Evolutionary conservation across 2,113 vertebrate species (phyloP).

Genomic region (Nibea coibor): DNA sequence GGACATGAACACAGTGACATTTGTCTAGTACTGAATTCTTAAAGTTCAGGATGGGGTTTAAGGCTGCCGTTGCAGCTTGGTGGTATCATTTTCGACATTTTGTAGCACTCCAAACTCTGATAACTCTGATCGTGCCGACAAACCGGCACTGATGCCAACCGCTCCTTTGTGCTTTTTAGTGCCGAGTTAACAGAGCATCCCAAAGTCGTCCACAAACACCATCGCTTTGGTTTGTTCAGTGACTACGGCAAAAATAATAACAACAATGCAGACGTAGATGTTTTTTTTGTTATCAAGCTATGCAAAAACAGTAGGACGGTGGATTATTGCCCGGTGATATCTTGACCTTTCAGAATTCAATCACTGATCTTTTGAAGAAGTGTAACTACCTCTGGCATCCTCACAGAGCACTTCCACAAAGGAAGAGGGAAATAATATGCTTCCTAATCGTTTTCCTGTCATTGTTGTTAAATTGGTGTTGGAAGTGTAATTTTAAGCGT

Average conservation of each 20-base stretch:
- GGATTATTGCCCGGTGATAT: neutral
- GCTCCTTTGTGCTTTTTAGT: neutral
- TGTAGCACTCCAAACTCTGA: conserved; percentile 39
- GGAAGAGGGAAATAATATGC: conserved; percentile 6
- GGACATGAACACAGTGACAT: conserved; percentile 8
- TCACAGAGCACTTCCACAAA: conserved; percentile 22
- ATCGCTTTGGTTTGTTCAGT: neutral
- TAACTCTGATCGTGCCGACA: conserved; percentile 17
- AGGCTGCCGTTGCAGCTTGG: neutral
- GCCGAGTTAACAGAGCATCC: neutral
- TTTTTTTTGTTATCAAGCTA: conserved; percentile 31
- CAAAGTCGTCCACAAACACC: neutral
- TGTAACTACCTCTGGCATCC: conserved; percentile 21
- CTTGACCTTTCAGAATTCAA: conserved; percentile 46
- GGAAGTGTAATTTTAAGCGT: neutral
- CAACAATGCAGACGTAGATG: neutral
- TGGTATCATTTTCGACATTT: neutral
- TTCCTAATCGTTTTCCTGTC: conserved; percentile 22
- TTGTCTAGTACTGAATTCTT: conserved; percentile 21
- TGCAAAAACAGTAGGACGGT: conserved; percentile 30
- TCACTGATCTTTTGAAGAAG: conserved; percentile 5
- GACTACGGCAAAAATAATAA: neutral
- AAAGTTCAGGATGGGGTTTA: conserved; percentile 21
- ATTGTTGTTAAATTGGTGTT: conserved; percentile 20
- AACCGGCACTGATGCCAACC: neutral